Evolutionary conservation across 2,888 invertebrate species (phyloP).

Genomic region (Melanargia galathea): DNA sequence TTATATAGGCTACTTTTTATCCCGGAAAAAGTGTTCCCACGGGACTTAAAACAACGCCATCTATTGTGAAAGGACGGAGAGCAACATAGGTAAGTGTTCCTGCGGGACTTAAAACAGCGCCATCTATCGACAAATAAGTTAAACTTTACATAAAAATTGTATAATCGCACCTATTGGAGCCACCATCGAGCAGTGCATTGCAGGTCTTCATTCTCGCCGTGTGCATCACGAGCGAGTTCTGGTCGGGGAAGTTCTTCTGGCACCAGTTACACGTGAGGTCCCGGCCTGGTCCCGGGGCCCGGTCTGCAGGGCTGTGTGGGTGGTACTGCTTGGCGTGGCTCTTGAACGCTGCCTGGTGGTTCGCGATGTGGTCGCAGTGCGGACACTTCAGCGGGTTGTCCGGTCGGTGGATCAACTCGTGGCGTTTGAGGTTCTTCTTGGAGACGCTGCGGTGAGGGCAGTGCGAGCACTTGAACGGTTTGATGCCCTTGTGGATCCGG

Average conservation of each 20-base stretch:
- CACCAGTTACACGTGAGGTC: slow-evolving; percentile 25
- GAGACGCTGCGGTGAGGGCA: slow-evolving; percentile 65
- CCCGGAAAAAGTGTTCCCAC: too few relatives aligned
- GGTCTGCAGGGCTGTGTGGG: not conserved
- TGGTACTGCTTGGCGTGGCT: slow-evolving; percentile 48
- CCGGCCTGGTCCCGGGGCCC: slow-evolving; percentile 19
- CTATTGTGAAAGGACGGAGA: too few relatives aligned
- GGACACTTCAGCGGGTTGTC: slow-evolving; percentile 61
- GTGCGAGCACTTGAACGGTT: slow-evolving; percentile 65
- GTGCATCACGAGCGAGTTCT: slow-evolving; percentile 33
- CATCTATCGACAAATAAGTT: too few relatives aligned
- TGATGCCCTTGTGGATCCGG: slow-evolving; percentile 65
- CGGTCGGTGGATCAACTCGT: slow-evolving; percentile 59
- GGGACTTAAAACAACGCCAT: too few relatives aligned
- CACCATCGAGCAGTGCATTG: slow-evolving; percentile 1
- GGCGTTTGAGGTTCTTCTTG: slow-evolving; percentile 68
- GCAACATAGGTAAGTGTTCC: too few relatives aligned
- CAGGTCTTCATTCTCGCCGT: slow-evolving; percentile 40
- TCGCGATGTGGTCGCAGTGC: slow-evolving; percentile 56
- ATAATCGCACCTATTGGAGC: too few relatives aligned
- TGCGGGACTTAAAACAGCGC: too few relatives aligned
- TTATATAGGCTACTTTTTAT: too few relatives aligned
- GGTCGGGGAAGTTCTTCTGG: slow-evolving; percentile 28
- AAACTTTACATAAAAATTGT: too few relatives aligned
- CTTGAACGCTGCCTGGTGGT: slow-evolving; percentile 48